These are phyloP conservation scores for Porites cylindrica DNA, from an alignment of 92 coral and sea anemone genomes.

Conservation along the genomic window DNA sequence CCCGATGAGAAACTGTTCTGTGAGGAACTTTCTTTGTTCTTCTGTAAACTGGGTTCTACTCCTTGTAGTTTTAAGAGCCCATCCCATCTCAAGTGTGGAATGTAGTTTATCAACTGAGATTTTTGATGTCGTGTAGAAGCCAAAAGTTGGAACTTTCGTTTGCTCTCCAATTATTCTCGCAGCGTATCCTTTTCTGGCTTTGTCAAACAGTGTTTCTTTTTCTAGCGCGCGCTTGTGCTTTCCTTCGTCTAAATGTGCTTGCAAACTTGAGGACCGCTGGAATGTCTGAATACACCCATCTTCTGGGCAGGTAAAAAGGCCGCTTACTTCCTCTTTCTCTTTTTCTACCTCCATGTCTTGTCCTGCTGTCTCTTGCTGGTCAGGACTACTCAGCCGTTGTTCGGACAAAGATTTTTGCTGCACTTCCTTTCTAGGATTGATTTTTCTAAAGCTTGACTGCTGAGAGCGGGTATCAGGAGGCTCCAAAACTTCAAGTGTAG, in stretches of 20 bases:
- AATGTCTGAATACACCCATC: too few species aligned
- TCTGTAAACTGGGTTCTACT: constrained; percentile 1
- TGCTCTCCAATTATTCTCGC: constrained; percentile 39
- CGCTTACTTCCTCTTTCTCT: too few species aligned
- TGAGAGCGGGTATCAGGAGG: constrained; percentile 2
- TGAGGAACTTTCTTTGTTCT: neutral
- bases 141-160: constrained; percentile 47
- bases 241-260: constrained; percentile 47
- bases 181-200: constrained; percentile 57
- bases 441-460: constrained; percentile 14
- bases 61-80: constrained; percentile 42
- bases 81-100: constrained; percentile 44
- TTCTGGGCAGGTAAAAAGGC: too few species aligned
- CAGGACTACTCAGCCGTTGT: neutral
- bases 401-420: neutral
- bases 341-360: neutral
- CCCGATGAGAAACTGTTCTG: constrained; percentile 38
- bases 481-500: constrained; percentile 16
- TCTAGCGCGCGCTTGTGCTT: constrained; percentile 38
- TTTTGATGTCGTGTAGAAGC: neutral
- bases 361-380: neutral
- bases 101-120: neutral
- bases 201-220: constrained; percentile 48
- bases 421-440: neutral
- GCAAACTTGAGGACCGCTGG: constrained; percentile 21